Evolutionary conservation across 2,888 invertebrate genomes (phyloP), one percentile per base, ranked within the genome.

Genomic region (Chloromyia formosa): DNA sequence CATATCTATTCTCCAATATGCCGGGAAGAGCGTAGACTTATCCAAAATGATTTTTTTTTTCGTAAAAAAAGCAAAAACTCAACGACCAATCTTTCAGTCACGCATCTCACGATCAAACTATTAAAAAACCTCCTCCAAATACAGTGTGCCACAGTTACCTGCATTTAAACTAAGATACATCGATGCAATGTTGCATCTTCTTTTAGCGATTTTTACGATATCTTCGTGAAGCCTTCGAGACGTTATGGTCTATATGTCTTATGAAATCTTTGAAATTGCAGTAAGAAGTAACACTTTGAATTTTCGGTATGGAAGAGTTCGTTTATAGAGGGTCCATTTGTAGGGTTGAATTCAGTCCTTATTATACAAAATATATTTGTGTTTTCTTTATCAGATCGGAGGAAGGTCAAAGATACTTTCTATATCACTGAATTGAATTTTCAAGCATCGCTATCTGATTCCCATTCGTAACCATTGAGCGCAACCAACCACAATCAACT

Each of bases 91-190:
- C 78, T 78, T 75, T 74, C 76, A 83, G 83, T 84, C 84, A 84
- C 84, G 84, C 84, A 84, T 82, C 83, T 84, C 84, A 84, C 84
- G 84, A 84, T 82, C 82, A 81, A 82, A 82, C 83, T 82, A 84
- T 84, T 84, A 84, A 82, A 80, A 81, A 80, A 82, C 81, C 79
- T 81, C 81, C 81, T 81, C 81, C 81, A 81, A 81, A 80, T 80
- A 79, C 79, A 81, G 79, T 79, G 78, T 61, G 64, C 56, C 35
- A 75, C 45, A 77, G 60, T 22, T 14, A 60, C 23, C 23, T 60
- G 27, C 27, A 58, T 22, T 58, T 58, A 12, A 20, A 58, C 20
- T 18, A 58, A 60, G 27, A 27, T 60, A 23, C 49, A 49, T 49
- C 20, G 23, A 23, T 60, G 27, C 60, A 23, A n/a, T 23, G 27